phyloP scores from a whole-genome alignment of 1,140 invertebrate species.

The Papilio helenus region DNA sequence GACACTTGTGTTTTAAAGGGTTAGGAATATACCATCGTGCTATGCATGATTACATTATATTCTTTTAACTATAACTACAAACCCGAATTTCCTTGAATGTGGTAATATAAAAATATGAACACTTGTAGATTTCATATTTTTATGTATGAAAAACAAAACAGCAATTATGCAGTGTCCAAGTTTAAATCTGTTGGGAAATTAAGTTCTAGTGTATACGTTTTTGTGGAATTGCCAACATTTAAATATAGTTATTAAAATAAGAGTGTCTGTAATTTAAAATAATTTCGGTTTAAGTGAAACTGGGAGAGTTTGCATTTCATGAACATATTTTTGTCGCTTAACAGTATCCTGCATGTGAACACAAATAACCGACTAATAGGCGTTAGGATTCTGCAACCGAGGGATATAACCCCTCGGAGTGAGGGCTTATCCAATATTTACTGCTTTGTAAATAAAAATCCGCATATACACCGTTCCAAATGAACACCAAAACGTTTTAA shows the following conservation, averaged over 20 bases:
- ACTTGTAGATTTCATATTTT: background rate
- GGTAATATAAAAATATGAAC: background rate
- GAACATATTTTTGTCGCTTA: background rate
- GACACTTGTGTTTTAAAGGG: background rate
- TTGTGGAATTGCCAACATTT: background rate
- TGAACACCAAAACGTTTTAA: background rate
- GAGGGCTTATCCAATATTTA: background rate
- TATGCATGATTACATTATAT: background rate
- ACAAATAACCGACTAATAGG: conserved; percentile 9
- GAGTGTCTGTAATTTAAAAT: background rate
- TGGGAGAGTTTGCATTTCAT: background rate
- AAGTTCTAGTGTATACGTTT: background rate
- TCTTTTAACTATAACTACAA: background rate
- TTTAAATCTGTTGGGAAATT: background rate
- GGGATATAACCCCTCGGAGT: conserved; percentile 9
- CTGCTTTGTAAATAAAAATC: background rate
- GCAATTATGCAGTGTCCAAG: background rate
- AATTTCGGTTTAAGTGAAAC: background rate
- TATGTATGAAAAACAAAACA: background rate
- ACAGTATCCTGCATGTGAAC: background rate
- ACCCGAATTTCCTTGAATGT: background rate
- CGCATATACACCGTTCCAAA: background rate
- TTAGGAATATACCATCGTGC: background rate
- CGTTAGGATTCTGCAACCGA: background rate
- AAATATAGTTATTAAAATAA: no score